Evolutionary conservation across 1,140 invertebrate genomes (phyloP), one percentile per base, ranked within the genome.

Genomic region (Trichoplusia ni): DNA sequence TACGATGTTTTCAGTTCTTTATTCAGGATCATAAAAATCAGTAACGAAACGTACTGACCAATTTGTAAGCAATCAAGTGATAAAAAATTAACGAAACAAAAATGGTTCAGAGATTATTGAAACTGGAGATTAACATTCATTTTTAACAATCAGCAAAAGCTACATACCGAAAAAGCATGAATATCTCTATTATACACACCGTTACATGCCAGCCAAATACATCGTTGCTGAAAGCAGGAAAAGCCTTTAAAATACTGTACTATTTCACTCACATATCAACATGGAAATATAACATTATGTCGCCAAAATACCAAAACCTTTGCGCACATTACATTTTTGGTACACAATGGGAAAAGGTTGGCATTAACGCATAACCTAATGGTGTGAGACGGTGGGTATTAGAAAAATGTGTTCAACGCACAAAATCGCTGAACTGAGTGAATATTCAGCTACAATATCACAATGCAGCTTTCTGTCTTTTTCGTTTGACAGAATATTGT

Each of bases 331-430:
- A 46, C 42, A 19, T 60, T 35, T 47, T 35, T 5, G 19, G 14
- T 47, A 60, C 56, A 60, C 56, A 60, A 60, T 47, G 42, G 56
- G 19, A 56, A 60, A 60, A 46, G 56, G 56, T 46, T 42, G 42
- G 42, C 40, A 47, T 60, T 60, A 47, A 60, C 27, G 56, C 56
- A 23, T 60, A 46, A 47, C 56, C 40, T 60, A 60, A 60, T 47
- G 56, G 56, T 37, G 42, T 37, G 56, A 23, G 31, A 60, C 56
- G 56, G 5, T n/a, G 54, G 23, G 54, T 58, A 42, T 58, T 58
- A 58, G 38, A 58, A 58, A 58, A 58, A 58, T 58, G 38, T 58
- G 54, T 58, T 58, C 42, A 25, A 31, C 18, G 54, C 27, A 29
- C 4, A 42, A 54, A 47, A 60, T 18, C 56, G 56, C 42, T 60